Evolutionary conservation across 2,888 invertebrate genomes (phyloP).

Genomic region (Pedicia rivosa): DNA sequence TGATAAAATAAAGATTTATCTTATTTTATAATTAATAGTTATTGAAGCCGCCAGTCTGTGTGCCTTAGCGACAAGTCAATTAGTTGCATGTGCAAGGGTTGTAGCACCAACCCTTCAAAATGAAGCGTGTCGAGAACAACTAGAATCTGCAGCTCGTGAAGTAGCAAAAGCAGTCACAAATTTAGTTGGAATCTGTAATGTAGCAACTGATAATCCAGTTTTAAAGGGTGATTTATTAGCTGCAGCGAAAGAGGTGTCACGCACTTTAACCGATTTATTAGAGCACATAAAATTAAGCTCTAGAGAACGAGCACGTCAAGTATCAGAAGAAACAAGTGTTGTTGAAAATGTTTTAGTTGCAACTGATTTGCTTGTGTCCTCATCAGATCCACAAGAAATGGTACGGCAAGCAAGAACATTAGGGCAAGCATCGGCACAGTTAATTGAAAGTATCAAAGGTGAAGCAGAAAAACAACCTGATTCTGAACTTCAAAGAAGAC

Average conservation of each 20-base stretch:
- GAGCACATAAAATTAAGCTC: slow-evolving; percentile 71
- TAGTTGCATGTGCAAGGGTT: slow-evolving; percentile 94
- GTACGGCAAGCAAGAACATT: slow-evolving; percentile 79
- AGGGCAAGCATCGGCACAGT: slow-evolving; percentile 85
- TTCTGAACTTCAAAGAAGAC: slow-evolving; percentile 73
- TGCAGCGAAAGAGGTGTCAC: slow-evolving; percentile 78
- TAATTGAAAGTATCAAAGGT: slow-evolving; percentile 88
- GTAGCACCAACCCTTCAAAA: slow-evolving; percentile 73
- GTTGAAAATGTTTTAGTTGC: slow-evolving; percentile 84
- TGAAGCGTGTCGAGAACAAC: slow-evolving; percentile 74
- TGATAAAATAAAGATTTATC: background rate
- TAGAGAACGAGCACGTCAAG: slow-evolving; percentile 43
- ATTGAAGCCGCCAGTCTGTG: slow-evolving; percentile 95
- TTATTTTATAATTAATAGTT: slow-evolving; percentile 31
- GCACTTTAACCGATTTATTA: slow-evolving; percentile 75
- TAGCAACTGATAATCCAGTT: slow-evolving; percentile 48
- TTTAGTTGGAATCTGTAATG: slow-evolving; percentile 67
- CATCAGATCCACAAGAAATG: slow-evolving; percentile 86
- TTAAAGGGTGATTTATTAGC: slow-evolving; percentile 56
- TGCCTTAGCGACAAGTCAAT: slow-evolving; percentile 91
- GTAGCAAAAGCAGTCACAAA: slow-evolving; percentile 85
- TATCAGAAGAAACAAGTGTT: slow-evolving; percentile 56
- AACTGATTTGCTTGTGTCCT: slow-evolving; percentile 73
- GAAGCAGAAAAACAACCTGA: slow-evolving; percentile 83
- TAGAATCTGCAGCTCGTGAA: slow-evolving; percentile 82